Conservation (phyloP, 1,140 invertebrate species). For the Lethocerus indicus region DNA sequence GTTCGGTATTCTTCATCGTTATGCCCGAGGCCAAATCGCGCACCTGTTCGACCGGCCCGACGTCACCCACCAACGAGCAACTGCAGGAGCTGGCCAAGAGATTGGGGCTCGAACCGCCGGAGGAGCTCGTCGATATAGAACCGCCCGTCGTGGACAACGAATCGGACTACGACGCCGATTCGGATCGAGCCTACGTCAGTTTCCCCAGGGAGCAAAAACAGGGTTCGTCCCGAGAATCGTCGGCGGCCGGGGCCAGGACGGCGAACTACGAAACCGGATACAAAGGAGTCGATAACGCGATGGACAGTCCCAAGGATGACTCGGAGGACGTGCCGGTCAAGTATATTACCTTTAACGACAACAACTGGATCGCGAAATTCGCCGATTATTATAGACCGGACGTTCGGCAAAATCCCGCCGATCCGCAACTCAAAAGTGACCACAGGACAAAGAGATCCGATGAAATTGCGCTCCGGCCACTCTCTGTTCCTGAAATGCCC, state of each 20-base stretch:
- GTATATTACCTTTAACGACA: conserved; percentile 15
- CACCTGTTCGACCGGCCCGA: conserved; percentile 6
- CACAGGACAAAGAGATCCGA: neutral
- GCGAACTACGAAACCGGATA: too few relatives aligned
- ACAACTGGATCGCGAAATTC: conserved; percentile 9
- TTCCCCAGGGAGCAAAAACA: too few relatives aligned
- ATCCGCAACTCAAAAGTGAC: neutral
- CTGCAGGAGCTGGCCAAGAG: neutral
- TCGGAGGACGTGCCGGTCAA: conserved; percentile 11
- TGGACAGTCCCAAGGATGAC: too few relatives aligned
- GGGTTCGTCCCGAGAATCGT: too few relatives aligned
- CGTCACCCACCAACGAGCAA: neutral
- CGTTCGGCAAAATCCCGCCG: neutral
- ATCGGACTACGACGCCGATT: too few relatives aligned
- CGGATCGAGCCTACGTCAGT: too few relatives aligned
- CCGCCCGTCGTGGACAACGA: too few relatives aligned
- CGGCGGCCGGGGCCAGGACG: too few relatives aligned
- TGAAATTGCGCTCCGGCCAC: neutral
- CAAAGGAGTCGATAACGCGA: too few relatives aligned
- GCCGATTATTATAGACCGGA: neutral
- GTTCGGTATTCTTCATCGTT: conserved; percentile 15
- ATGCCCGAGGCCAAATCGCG: conserved; percentile 13
- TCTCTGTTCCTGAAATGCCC: too few relatives aligned
- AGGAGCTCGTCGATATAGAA: too few relatives aligned
- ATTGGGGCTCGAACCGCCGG: too few relatives aligned